These are phyloP conservation scores for Porites divaricata DNA, from an alignment of 92 coral and sea anemone genomes.

Conservation along the genomic window DNA sequence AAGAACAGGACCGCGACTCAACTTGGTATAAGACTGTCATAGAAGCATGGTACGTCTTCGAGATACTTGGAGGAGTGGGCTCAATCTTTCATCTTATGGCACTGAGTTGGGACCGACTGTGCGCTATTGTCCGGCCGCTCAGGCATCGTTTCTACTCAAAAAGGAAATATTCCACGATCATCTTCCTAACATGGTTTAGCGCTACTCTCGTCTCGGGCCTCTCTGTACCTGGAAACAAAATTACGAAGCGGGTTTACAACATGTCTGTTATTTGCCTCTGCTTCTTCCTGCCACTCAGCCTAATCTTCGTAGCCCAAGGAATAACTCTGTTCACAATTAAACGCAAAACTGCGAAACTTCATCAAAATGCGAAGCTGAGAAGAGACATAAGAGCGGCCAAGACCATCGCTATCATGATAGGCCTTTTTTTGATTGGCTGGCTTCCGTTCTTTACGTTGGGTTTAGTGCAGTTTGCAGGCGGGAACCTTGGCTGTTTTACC, in stretches of 20 bases:
- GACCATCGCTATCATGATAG: constrained; percentile 71
- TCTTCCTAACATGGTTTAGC: constrained; percentile 65
- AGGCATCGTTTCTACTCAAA: constrained; percentile 69
- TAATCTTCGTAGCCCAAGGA: constrained; percentile 74
- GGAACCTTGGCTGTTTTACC: constrained; percentile 20
- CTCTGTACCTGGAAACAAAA: constrained; percentile 67
- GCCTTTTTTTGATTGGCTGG: constrained; percentile 78
- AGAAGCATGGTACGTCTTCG: constrained; percentile 71
- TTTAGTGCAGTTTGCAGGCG: constrained; percentile 26
- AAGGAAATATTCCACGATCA: constrained; percentile 60
- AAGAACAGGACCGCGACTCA: constrained; percentile 33
- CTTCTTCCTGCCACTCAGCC: constrained; percentile 68
- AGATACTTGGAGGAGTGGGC: constrained; percentile 81
- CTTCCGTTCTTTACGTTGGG: constrained; percentile 75
- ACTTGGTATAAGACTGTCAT: constrained; percentile 25
- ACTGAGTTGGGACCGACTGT: constrained; percentile 81
- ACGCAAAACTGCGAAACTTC: constrained; percentile 43
- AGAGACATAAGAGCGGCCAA: constrained; percentile 76
- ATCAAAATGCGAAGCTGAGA: constrained; percentile 36
- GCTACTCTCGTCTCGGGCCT: constrained; percentile 64
- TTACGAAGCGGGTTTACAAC: constrained; percentile 58
- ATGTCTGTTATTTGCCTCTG: constrained; percentile 69
- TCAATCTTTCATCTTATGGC: constrained; percentile 83
- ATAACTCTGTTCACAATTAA: constrained; percentile 54
- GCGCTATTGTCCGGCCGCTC: constrained; percentile 85